Conservation (phyloP, 2,888 invertebrate species). For the Lomographa bimaculata region DNA sequence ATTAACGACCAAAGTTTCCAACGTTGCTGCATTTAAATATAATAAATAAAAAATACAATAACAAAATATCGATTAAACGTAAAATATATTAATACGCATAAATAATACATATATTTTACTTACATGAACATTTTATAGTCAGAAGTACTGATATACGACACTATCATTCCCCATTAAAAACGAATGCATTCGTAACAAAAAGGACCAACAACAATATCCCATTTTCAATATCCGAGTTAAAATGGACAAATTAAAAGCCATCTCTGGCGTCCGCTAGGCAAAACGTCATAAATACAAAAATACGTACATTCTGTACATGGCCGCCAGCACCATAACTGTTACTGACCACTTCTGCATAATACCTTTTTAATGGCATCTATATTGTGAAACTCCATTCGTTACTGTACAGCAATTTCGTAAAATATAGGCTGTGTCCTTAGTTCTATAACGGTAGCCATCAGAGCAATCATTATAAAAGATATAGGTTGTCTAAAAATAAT, state of each 20-base stretch:
- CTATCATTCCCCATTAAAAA: too few relatives aligned
- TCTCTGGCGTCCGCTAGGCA: conserved; percentile 14
- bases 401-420: conserved; percentile 29
- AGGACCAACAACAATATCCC: background rate
- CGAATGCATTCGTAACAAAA: too few relatives aligned
- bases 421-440: conserved; percentile 25
- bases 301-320: conserved; percentile 23
- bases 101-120: too few relatives aligned
- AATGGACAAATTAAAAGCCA: conserved; percentile 14
- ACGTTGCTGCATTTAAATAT: too few relatives aligned
- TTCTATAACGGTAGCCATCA: conserved; percentile 13
- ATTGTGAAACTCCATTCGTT: conserved; percentile 39
- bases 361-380: conserved; percentile 46
- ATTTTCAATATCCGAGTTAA: conserved; percentile 5
- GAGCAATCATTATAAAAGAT: conserved; percentile 3
- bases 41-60: too few relatives aligned
- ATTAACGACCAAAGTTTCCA: too few relatives aligned
- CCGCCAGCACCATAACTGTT: conserved; percentile 25
- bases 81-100: too few relatives aligned
- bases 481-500: background rate
- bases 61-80: too few relatives aligned
- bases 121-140: too few relatives aligned
- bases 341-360: conserved; percentile 42
- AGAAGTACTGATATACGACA: too few relatives aligned
- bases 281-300: conserved; percentile 25